These are phyloP conservation scores for Orthonychiurus folsomi DNA, from an alignment of 2,888 invertebrate genomes.

Conservation along the genomic window DNA sequence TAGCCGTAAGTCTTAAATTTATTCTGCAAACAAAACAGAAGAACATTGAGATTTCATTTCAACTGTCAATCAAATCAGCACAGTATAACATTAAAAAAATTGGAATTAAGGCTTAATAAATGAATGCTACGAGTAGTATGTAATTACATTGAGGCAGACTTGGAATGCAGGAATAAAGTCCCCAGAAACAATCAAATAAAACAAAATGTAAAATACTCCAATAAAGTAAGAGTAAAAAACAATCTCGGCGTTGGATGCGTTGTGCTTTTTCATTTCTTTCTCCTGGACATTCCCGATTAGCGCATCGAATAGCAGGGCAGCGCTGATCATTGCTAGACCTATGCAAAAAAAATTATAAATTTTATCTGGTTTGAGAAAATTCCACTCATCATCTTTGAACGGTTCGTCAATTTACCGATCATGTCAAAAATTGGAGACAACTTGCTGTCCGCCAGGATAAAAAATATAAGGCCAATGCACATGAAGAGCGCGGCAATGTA, in stretches of 20 bases:
- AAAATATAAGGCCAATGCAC: slow-evolving; percentile 82
- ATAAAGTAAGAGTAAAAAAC: slow-evolving; percentile 85
- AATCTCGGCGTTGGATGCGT: slow-evolving; percentile 80
- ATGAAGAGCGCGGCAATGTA: slow-evolving; percentile 73
- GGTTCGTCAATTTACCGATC: slow-evolving; percentile 45
- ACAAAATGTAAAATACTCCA: slow-evolving; percentile 70
- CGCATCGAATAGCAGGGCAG: slow-evolving; percentile 87
- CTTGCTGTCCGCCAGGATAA: slow-evolving; percentile 69
- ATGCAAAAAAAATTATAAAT: slow-evolving; percentile 1
- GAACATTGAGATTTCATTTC: no score
- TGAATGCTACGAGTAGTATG: background rate
- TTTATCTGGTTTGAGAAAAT: no score
- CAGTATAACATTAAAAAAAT: no score
- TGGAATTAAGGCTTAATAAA: slow-evolving; percentile 4
- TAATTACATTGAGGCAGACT: slow-evolving; percentile 67
- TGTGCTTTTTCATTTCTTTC: slow-evolving; percentile 77
- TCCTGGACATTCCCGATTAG: slow-evolving; percentile 95
- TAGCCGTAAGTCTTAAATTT: slow-evolving; percentile 70
- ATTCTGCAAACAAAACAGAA: slow-evolving; percentile 59
- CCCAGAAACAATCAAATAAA: slow-evolving; percentile 62
- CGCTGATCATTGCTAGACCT: slow-evolving; percentile 48
- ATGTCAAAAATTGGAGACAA: slow-evolving; percentile 53
- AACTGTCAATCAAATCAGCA: no score
- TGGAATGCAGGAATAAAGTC: slow-evolving; percentile 62
- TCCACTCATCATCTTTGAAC: slow-evolving; percentile 2